Base-by-base conservation (phyloP, 2,113 vertebrate genomes). In the Bubo blakistoni region DNA sequence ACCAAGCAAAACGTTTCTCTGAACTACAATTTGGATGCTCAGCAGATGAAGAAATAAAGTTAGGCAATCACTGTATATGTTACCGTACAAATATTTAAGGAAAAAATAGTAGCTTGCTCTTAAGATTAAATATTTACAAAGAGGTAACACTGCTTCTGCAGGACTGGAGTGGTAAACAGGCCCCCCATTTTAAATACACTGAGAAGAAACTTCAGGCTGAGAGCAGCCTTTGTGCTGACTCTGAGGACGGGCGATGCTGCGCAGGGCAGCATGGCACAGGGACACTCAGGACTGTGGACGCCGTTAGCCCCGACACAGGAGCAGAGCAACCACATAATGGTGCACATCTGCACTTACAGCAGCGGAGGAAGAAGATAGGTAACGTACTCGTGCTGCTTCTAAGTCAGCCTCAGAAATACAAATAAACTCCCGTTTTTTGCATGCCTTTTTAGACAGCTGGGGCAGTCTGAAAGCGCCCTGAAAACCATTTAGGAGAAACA, bases 271-370 rank as follows among this genome's bases (percentile, higher is more conserved):
- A 1, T 5, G 58, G 36, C 9, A 36, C 44, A 34, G 46, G 51
- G 59, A 66, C 24, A 7, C 20, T 18, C 2, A 0, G 24, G 44
- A 44, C 58, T 57, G n/a, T 2, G 22, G 38, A 26, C 4, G 18
- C 25, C 5, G 1, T 11, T 2, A 55, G 27, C 15, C 59, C 20
- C 20, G 19, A 2, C 2, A 0, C 26, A 4, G 5, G 19, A 29
- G 72, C 54, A 70, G 10, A 73, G 55, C 30, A 54, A 8, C 16
- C 77, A 47, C 30, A 4, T 0, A 16, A n/a, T 1, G 4, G 9
- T 11, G 24, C 38, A 25, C 29, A 1, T 19, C 1, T 40, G 16
- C 49, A 21, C 18, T 61, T 57, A 18, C 57, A 22, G 54, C 82
- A 51, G 27, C 2, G 3, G 30, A 29, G 27, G 16, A 34, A 19